Percentiles rank a stretch among this genome's conserved stretches.
phyloP scores from a whole-genome alignment of 2,888 invertebrate species.

The Achlya flavicornis region DNA sequence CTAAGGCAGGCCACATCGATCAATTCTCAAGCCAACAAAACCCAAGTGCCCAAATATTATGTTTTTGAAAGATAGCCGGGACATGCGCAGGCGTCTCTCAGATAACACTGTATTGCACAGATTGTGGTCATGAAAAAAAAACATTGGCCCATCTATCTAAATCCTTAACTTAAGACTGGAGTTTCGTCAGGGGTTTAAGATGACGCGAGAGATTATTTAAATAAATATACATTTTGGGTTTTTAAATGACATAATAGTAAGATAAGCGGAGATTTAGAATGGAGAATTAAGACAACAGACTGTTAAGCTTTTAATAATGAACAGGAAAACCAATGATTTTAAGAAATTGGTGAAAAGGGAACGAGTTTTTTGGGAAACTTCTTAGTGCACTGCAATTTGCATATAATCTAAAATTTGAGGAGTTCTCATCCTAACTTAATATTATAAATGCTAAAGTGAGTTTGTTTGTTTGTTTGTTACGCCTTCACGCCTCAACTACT shows the following conservation, averaged over 20 bases:
- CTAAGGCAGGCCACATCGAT: constrained; percentile 14
- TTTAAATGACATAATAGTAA: constrained; percentile 5
- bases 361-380: neutral
- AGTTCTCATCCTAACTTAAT: too few species aligned
- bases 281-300: neutral
- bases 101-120: constrained; percentile 56
- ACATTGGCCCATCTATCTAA: constrained; percentile 51
- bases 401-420: too few species aligned
- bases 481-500: too few species aligned
- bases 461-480: too few species aligned
- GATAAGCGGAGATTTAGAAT: constrained; percentile 2
- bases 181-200: neutral
- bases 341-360: neutral
- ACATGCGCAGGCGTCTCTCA: constrained; percentile 45
- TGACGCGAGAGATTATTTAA: constrained; percentile 1
- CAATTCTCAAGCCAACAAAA: constrained; percentile 18
- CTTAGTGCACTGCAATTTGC: too few species aligned
- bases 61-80: constrained; percentile 53
- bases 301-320: neutral
- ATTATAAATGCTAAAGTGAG: too few species aligned
- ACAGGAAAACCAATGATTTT: neutral
- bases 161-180: constrained; percentile 47
- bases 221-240: constrained; percentile 8
- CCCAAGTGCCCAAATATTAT: constrained; percentile 68
- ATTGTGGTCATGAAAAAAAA: constrained; percentile 52